Evolutionary conservation across 2,888 invertebrate genomes (phyloP).

Genomic region (Andricus curvator): DNA sequence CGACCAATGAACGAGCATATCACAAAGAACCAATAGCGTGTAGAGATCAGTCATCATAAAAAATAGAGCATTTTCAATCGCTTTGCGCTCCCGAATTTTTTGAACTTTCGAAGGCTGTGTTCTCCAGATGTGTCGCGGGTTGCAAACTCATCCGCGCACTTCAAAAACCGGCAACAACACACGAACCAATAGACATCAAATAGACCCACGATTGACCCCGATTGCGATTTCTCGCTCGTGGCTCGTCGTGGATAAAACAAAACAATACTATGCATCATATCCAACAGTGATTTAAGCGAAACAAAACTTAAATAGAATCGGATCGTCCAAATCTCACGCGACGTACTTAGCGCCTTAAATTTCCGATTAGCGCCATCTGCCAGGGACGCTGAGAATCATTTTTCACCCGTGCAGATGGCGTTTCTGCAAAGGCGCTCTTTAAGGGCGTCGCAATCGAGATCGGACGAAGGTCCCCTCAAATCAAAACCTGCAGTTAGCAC

Average conservation of each 20-base stretch:
- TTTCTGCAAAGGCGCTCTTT: not conserved
- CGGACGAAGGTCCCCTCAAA: constrained; percentile 72
- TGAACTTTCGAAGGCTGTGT: constrained; percentile 1
- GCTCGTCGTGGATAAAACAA: constrained; percentile 53
- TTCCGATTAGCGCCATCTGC: not conserved
- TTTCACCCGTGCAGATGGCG: not conserved
- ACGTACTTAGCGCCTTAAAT: not conserved
- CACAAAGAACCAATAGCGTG: constrained; percentile 58
- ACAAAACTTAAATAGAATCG: constrained; percentile 55
- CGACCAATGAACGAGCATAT: constrained; percentile 56
- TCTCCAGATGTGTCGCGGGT: constrained; percentile 62
- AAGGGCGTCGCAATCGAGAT: constrained; percentile 51
- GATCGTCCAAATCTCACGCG: constrained; percentile 50
- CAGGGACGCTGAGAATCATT: not conserved
- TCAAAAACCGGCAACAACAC: constrained; percentile 71
- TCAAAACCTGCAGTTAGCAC: constrained; percentile 77
- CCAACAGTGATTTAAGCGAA: constrained; percentile 59
- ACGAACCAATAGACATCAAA: constrained; percentile 72
- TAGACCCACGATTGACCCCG: constrained; percentile 45
- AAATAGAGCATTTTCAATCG: constrained; percentile 9
- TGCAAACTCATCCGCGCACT: constrained; percentile 71
- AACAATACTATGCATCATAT: constrained; percentile 61
- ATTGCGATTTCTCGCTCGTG: constrained; percentile 50
- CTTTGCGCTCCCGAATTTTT: not conserved
- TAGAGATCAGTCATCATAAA: constrained; percentile 33